These are phyloP conservation scores for Reticulitermes speratus DNA, from an alignment of 1,140 invertebrate species.

Conservation along the genomic window DNA sequence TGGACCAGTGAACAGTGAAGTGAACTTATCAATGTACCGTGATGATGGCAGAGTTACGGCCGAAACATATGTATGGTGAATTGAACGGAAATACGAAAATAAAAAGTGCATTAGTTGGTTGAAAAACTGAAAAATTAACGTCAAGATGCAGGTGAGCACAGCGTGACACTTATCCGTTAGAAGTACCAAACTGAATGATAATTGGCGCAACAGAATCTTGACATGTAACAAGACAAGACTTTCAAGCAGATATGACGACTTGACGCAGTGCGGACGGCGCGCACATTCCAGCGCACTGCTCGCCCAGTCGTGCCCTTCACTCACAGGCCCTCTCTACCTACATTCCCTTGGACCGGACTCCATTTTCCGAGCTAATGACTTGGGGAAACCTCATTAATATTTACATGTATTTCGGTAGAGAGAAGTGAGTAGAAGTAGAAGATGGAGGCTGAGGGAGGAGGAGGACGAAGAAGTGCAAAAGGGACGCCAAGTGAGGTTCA, in stretches of 20 bases:
- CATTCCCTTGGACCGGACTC: constrained; percentile 30
- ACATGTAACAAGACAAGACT: too few relatives aligned
- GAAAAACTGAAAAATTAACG: too few relatives aligned
- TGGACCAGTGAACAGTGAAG: too few relatives aligned
- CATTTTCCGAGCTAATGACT: constrained; percentile 36
- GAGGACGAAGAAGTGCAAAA: constrained; percentile 1
- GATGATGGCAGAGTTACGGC: too few relatives aligned
- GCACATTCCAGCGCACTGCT: neutral
- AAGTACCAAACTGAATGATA: too few relatives aligned
- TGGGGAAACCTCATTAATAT: constrained; percentile 35
- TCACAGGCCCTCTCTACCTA: neutral
- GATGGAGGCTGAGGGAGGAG: constrained; percentile 12
- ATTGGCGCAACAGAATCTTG: too few relatives aligned
- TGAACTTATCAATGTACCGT: too few relatives aligned
- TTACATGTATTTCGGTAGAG: constrained; percentile 33
- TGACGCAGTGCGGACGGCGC: neutral
- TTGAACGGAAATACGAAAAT: too few relatives aligned
- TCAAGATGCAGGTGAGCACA: too few relatives aligned
- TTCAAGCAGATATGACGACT: neutral
- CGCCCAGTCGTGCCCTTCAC: neutral
- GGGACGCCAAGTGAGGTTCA: constrained; percentile 20
- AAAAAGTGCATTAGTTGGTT: too few relatives aligned
- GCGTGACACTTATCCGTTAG: too few relatives aligned
- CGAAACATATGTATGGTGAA: too few relatives aligned
- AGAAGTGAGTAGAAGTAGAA: constrained; percentile 19